phyloP scores from a whole-genome alignment of 35 echinoderm and acorn worm genomes.

The Ophiothrix spiculata region DNA sequence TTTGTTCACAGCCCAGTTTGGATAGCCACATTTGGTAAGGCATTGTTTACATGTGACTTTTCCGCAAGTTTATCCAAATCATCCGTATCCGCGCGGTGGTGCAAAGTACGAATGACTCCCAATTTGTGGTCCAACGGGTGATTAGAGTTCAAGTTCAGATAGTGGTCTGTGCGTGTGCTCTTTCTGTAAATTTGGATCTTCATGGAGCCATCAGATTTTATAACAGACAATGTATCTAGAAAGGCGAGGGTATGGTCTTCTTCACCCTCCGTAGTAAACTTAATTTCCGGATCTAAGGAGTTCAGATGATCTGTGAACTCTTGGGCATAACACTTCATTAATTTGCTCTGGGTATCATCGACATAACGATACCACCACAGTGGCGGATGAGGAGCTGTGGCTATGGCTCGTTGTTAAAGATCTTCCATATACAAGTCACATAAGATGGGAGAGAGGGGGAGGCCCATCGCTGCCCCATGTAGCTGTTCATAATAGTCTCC shows the following conservation, averaged over 20 bases:
- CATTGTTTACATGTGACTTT: too few species aligned
- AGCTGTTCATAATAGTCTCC: not conserved
- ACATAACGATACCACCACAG: conserved; percentile 29
- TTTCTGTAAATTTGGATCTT: conserved; percentile 13
- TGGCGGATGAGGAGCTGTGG: not conserved
- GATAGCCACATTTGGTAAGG: too few species aligned
- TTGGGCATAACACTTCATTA: not conserved
- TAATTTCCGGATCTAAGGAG: not conserved
- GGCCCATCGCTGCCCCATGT: not conserved
- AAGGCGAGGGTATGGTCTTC: not conserved
- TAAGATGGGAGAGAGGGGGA: not conserved
- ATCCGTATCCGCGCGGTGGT: too few species aligned
- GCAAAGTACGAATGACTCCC: not conserved
- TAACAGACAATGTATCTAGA: not conserved
- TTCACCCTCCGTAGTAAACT: conserved; percentile 22
- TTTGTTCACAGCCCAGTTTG: too few species aligned
- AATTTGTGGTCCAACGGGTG: conserved; percentile 12
- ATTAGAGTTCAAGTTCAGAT: conserved; percentile 15
- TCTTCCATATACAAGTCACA: conserved; percentile 22
- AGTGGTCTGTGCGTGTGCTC: conserved; percentile 28
- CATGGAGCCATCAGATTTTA: not conserved
- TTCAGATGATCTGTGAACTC: conserved; percentile 31
- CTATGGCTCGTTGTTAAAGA: conserved; percentile 1
- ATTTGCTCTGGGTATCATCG: not conserved
- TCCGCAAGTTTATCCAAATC: too few species aligned